Percentiles rank a stretch among this genome's conserved stretches.
phyloP scores from a whole-genome alignment of 2,888 invertebrate species.

The Acronicta psi region DNA sequence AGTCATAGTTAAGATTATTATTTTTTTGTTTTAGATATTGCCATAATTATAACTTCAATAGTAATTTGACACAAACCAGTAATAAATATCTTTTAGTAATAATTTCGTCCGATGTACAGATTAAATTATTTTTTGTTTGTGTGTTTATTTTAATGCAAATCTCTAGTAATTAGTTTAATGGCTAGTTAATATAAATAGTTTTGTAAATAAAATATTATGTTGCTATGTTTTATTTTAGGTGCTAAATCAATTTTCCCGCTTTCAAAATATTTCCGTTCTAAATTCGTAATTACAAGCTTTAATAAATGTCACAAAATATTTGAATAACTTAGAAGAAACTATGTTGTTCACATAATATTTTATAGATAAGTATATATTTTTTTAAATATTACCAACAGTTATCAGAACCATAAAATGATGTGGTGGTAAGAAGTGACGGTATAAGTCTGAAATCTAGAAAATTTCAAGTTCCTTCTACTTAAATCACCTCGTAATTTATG shows the following conservation, averaged over 20 bases:
- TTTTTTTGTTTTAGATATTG: conserved; percentile 69
- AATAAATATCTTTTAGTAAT: conserved; percentile 70
- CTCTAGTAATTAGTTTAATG: conserved; percentile 80
- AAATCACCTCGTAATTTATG: conserved; percentile 89
- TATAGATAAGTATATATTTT: conserved; percentile 51
- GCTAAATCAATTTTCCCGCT: conserved; percentile 75
- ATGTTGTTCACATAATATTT: conserved; percentile 53
- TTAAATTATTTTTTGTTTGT: conserved; percentile 84
- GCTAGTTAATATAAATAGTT: conserved; percentile 79
- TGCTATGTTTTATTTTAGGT: conserved; percentile 85
- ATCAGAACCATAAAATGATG: conserved; percentile 82
- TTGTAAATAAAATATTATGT: conserved; percentile 84
- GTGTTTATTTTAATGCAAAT: conserved; percentile 77
- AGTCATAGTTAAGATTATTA: conserved; percentile 68
- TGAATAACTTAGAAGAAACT: conserved; percentile 47
- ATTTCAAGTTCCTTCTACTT: conserved; percentile 85
- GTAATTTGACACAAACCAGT: conserved; percentile 74
- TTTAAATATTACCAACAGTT: conserved; percentile 77
- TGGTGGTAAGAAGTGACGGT: conserved; percentile 85
- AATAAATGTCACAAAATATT: conserved; percentile 77
- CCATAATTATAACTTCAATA: conserved; percentile 79
- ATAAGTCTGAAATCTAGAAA: conserved; percentile 75
- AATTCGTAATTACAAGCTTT: conserved; percentile 68
- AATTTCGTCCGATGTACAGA: conserved; percentile 81
- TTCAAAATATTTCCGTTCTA: conserved; percentile 54